Evolutionary conservation across 1,140 invertebrate genomes (phyloP).

Genomic region (Drosophila mayri): DNA sequence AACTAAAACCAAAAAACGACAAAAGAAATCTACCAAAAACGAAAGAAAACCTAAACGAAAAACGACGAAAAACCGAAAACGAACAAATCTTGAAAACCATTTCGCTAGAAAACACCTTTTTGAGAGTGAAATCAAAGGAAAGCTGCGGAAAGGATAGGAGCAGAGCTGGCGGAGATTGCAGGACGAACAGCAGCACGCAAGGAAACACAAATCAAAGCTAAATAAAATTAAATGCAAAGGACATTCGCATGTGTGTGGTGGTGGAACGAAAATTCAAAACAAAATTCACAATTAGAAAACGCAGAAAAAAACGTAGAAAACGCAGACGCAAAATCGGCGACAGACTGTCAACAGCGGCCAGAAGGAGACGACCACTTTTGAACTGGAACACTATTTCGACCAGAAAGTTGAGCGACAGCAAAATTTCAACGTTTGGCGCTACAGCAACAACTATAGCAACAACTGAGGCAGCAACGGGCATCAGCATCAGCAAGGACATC

Average conservation of each 20-base stretch:
- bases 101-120: conserved; percentile 65
- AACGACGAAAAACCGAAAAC: conserved; percentile 28
- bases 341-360: conserved; percentile 50
- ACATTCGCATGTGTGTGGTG: conserved; percentile 85
- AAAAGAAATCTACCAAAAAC: conserved; percentile 43
- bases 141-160: conserved; percentile 35
- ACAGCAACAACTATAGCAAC: conserved; percentile 44
- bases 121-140: conserved; percentile 65
- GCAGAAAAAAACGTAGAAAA: conserved; percentile 84
- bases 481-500: conserved; percentile 31
- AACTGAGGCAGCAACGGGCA: conserved; percentile 22
- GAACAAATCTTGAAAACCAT: conserved; percentile 49
- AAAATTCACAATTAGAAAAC: conserved; percentile 85
- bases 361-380: conserved; percentile 51
- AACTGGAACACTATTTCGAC: conserved; percentile 68
- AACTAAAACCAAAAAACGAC: conserved; percentile 62
- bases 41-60: conserved; percentile 32
- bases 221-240: conserved; percentile 85
- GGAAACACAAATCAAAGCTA: conserved; percentile 67
- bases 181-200: conserved; percentile 38
- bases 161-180: conserved; percentile 23
- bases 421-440: conserved; percentile 82
- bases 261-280: conserved; percentile 85
- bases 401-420: conserved; percentile 78
- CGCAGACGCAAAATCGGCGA: conserved; percentile 73